Base-by-base conservation (phyloP, 2,888 invertebrate genomes). In the Orgyia antiqua region DNA sequence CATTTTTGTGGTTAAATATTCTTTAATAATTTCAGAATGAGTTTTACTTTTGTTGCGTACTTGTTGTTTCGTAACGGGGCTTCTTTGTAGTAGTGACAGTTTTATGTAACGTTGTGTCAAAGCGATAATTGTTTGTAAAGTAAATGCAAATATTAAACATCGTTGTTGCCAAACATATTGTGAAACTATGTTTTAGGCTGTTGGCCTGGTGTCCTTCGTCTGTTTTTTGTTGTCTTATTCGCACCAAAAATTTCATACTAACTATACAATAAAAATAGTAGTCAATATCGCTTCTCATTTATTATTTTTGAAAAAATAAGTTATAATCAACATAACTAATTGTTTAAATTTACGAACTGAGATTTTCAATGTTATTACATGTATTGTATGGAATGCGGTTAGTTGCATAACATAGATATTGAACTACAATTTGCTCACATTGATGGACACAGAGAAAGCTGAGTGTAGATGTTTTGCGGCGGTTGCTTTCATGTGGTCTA, bases 391-490 rank as follows among this genome's bases (percentile, higher is more conserved):
- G 40, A 49, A 47, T 56, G 47, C 40, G 42, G 45, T 58, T 58
- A 55, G 49, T 47, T 57, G 45, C 41, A 39, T 39, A 32, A 24
- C 34, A n/a, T n/a, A 33, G 33, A 30, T 51, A 40, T 44, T 45
- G 38, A 45, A 27, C 30, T 31, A 58, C 56, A 55, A 51, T 56
- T 39, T 50, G 42, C 45, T 40, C 50, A n/a, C n/a, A n/a, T 45
- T 50, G 61, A 62, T 61, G 54, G 38, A 40, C 29, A 39, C 43
- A 59, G 71, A 67, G 75, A 75, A 75, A 74, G 74, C 71, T 65
- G 51, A 55, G 53, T 51, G 58, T 50, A n/a, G 58, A 54, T 54
- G 55, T 48, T 51, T 41, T 41, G n/a, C n/a, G n/a, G 54, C 60
- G 68, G 68, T 60, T 56, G 59, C 73, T 70, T 73, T 74, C 69